phyloP scores from a whole-genome alignment of 92 coral and sea anemone genomes.

The Actinostola sp. region DNA sequence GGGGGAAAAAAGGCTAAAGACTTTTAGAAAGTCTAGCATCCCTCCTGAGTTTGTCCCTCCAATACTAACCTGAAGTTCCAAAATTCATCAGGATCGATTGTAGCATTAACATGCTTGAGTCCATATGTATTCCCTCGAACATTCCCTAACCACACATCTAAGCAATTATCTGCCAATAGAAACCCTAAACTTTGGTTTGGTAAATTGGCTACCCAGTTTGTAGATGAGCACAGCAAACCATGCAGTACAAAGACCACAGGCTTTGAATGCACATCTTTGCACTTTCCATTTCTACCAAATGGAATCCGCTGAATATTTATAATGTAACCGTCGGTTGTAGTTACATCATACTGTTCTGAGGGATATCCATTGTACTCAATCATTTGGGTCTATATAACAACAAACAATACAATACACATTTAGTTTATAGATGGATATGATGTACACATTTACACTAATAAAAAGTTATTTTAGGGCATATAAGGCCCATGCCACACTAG shows the following conservation, averaged over 20 bases:
- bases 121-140: slow-evolving; percentile 81
- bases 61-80: slow-evolving; percentile 72
- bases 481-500: no score
- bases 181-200: slow-evolving; percentile 77
- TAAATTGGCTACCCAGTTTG: slow-evolving; percentile 78
- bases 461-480: no score
- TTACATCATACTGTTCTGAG: slow-evolving; percentile 76
- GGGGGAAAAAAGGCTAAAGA: no score
- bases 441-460: no score
- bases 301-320: slow-evolving; percentile 79
- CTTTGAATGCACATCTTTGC: slow-evolving; percentile 30
- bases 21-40: no score
- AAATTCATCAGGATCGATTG: slow-evolving; percentile 59
- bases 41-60: no score
- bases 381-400: slow-evolving; percentile 60
- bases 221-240: slow-evolving; percentile 81
- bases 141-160: slow-evolving; percentile 90
- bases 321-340: slow-evolving; percentile 76
- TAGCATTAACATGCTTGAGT: slow-evolving; percentile 55
- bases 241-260: slow-evolving; percentile 77
- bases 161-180: slow-evolving; percentile 78
- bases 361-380: slow-evolving; percentile 81
- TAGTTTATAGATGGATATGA: no score
- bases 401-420: no score
- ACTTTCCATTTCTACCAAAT: slow-evolving; percentile 59